Base-by-base conservation (phyloP, 2,888 invertebrate genomes). In the Petrolisthes manimaculis region DNA sequence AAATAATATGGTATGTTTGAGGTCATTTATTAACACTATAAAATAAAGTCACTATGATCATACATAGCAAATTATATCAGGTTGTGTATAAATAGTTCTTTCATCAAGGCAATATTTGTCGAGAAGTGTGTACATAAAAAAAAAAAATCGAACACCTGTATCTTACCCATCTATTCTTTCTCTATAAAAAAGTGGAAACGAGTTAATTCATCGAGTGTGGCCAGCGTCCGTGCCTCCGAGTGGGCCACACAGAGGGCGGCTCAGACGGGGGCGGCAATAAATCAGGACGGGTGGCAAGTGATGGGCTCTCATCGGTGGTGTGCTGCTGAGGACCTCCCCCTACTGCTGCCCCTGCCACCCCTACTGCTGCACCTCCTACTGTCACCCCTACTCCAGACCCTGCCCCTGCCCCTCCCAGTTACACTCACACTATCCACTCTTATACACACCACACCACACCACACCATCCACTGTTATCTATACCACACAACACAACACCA, bases 211-310 rank as follows among this genome's bases (percentile, higher is more conserved):
- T 37, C 37, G 37, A 37, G 37, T 37, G 1, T 37, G 37, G 37
- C 37, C 37, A 37, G 37, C 37, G 37, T 37, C 37, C 37, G 1
- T 37, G 37, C 37, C 37, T 37, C 37, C 2, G 1, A 37, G 37
- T 37, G 37, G 37, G 37, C 37, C 37, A 9, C 14, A 37, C 77
- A 54, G 18, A 18, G 21, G 55, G 8, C 18, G 79, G 53, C 74
- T n/a, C 21, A 24, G 79, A 24, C 54, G 55, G 55, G n/a, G 79
- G 55, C 21, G 54, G 79, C 55, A 18, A 54, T 79, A 79, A 79
- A 79, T 79, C 79, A 79, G n/a, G 71, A 54, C 55, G 79, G 37
- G 79, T 79, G 54, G 79, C 54, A 53, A 79, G 79, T 79, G 79
- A 79, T 79, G 79, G 79, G 6, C 54, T 12, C 79, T 79, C 54